These are phyloP conservation scores for Hetaerina titia DNA, from an alignment of 2,888 invertebrate genomes.

Conservation along the genomic window DNA sequence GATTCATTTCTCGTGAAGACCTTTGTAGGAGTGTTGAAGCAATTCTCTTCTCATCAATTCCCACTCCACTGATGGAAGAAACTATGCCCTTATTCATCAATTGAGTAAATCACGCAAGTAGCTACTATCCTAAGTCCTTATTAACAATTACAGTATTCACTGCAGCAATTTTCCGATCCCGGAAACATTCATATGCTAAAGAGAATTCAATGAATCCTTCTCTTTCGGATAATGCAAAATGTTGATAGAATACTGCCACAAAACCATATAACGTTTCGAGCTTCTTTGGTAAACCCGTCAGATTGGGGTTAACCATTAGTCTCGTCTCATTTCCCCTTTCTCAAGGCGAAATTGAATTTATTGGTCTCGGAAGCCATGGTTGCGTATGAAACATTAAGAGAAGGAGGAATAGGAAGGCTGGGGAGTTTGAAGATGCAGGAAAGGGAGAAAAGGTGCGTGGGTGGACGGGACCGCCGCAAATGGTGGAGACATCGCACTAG, in stretches of 20 bases:
- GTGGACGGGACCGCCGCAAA: too few relatives aligned
- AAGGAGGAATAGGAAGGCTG: neutral
- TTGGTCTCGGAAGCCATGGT: neutral
- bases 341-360: neutral
- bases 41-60: neutral
- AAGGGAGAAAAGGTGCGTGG: too few relatives aligned
- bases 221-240: neutral
- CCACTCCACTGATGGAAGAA: constrained; percentile 31
- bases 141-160: neutral
- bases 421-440: neutral
- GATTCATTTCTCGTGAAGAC: neutral
- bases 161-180: neutral
- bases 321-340: neutral
- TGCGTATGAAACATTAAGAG: neutral
- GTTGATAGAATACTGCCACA: neutral
- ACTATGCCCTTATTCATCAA: neutral
- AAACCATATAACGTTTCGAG: neutral
- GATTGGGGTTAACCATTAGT: neutral
- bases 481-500: too few relatives aligned
- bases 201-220: neutral
- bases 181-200: neutral
- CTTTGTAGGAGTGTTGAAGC: neutral
- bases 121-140: constrained; percentile 41
- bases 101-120: neutral
- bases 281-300: neutral